Evolutionary conservation across 2,797 vertebrate species (phyloP).

Genomic region (Brachyalestes nurse): DNA sequence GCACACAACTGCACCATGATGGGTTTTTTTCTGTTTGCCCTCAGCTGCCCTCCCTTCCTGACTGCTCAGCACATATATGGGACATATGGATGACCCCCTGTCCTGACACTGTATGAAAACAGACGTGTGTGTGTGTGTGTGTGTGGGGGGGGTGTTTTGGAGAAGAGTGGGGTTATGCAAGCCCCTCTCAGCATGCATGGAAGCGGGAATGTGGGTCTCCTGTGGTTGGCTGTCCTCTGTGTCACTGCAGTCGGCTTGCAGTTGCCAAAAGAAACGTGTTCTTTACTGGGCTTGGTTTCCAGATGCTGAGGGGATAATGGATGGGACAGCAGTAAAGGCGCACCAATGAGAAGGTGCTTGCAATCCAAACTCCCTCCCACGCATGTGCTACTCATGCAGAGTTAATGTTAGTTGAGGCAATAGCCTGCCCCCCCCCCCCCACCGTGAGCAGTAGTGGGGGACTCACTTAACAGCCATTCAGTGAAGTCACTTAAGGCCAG

Average conservation of each 20-base stretch:
- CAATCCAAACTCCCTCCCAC: slow-evolving; percentile 54
- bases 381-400: slow-evolving; percentile 42
- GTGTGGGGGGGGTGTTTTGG: slow-evolving; percentile 51
- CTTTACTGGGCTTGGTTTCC: slow-evolving; percentile 73
- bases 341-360: slow-evolving; percentile 43
- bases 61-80: slow-evolving; percentile 61
- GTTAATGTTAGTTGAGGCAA: slow-evolving; percentile 33
- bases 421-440: slow-evolving; percentile 14
- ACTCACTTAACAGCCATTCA: slow-evolving; percentile 21
- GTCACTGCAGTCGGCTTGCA: slow-evolving; percentile 75
- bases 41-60: slow-evolving; percentile 56
- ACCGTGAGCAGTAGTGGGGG: slow-evolving; percentile 10
- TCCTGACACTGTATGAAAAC: neutral
- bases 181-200: slow-evolving; percentile 69
- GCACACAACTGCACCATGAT: too few species aligned
- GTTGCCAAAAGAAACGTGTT: slow-evolving; percentile 78
- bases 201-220: slow-evolving; percentile 72
- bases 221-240: slow-evolving; percentile 79
- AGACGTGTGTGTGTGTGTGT: slow-evolving; percentile 7
- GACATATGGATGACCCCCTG: neutral
- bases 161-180: slow-evolving; percentile 69
- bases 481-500: slow-evolving; percentile 34
- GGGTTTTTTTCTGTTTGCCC: slow-evolving; percentile 40
- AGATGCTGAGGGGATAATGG: slow-evolving; percentile 68
- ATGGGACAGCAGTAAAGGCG: slow-evolving; percentile 31